Conservation (phyloP, 2,888 invertebrate species). For the Copidosoma aretas region DNA sequence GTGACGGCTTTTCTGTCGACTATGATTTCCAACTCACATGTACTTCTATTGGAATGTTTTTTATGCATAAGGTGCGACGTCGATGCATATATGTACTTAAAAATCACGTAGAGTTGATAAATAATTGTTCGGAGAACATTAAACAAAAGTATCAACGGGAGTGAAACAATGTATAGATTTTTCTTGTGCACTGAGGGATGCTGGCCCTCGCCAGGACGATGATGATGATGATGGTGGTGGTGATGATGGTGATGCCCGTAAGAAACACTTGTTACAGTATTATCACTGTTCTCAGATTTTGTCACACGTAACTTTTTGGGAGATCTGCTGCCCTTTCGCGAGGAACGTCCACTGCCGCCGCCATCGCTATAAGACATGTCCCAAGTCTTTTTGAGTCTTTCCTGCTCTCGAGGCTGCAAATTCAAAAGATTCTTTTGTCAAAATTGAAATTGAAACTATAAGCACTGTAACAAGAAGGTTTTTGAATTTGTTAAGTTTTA, state of each 20-base stretch:
- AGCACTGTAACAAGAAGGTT: too few species aligned
- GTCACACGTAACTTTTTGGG: constrained; percentile 63
- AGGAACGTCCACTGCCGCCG: constrained; percentile 61
- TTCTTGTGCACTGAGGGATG: constrained; percentile 84
- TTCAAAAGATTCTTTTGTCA: not conserved
- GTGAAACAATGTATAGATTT: constrained; percentile 87
- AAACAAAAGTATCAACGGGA: constrained; percentile 85
- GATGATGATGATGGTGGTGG: constrained; percentile 50
- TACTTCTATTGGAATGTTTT: constrained; percentile 61
- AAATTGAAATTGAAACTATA: not conserved
- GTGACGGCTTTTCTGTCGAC: constrained; percentile 53
- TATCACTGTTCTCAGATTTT: constrained; percentile 57
- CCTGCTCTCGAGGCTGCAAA: constrained; percentile 14
- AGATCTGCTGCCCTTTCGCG: constrained; percentile 63
- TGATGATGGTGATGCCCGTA: constrained; percentile 53
- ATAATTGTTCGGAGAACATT: constrained; percentile 82
- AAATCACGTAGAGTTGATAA: constrained; percentile 85
- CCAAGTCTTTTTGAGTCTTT: constrained; percentile 35
- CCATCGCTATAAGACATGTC: constrained; percentile 63
- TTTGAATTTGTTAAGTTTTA: too few species aligned
- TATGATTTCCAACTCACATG: constrained; percentile 66
- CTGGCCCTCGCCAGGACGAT: constrained; percentile 61
- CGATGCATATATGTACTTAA: constrained; percentile 84
- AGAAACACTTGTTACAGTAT: constrained; percentile 58
- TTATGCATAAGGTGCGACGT: constrained; percentile 78